Evolutionary conservation across 2,797 vertebrate species (phyloP), one percentile per base, ranked within the genome.

Genomic region (Sorex maritimensis): DNA sequence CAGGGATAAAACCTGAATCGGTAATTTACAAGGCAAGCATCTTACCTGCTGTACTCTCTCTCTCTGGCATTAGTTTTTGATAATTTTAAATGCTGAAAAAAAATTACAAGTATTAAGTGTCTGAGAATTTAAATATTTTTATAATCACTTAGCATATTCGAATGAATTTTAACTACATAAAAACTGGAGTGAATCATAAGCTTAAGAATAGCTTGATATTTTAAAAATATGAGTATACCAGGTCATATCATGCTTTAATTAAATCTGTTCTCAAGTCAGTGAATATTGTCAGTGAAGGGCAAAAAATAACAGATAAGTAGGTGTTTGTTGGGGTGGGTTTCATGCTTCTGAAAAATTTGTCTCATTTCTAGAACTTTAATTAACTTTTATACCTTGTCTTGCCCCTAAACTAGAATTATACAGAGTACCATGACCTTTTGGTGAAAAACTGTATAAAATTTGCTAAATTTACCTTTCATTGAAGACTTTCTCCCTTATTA

Each of bases 181-280:
- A 34, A 90, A 61, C 26, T 67, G 52, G 14, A 75, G 38, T 84
- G 83, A 92, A 82, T 97, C 72, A 91, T 86, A 72, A 49, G 11
- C 81, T 38, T 80, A 93, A 95, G 86, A 91, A 84, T 77, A 92
- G 91, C 46, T 90, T 92, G 55, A 28, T 92, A 95, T 79, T 95
- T 95, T 7, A 34, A 90, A 73, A 91, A 86, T 88, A 10, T 83
- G 44, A 95, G 85, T 82, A 69, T 77, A 90, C 23, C 9, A 88
- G 24, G 72, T 92, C 55, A 80, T 77, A 65, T 65, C 0, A 2
- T 86, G 17, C 55, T 83, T 77, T 85, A 58, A 63, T 80, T 92
- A 61, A 83, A 49, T 90, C 26, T 92, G 4, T 88, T 93, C 68
- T 68, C 68, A 72, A 68, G 80, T 77, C 68, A 26, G 1, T 44